Evolutionary conservation across 2,888 invertebrate genomes (phyloP).

Genomic region (Acronicta leporina): DNA sequence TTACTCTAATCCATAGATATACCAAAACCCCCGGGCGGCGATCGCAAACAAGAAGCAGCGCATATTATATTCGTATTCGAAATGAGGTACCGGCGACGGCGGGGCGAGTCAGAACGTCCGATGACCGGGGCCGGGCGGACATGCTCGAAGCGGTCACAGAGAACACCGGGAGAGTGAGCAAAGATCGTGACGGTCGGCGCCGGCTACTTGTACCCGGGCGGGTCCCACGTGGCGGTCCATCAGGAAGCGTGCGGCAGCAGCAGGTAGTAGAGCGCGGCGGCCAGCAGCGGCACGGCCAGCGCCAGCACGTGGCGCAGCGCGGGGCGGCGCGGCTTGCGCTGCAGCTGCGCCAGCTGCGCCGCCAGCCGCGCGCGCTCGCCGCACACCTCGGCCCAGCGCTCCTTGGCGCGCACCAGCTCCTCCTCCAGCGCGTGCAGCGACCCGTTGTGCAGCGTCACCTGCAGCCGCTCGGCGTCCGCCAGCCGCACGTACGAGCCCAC

Average conservation of each 20-base stretch:
- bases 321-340: conserved; percentile 84
- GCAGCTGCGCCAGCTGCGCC: conserved; percentile 87
- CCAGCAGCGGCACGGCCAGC: conserved; percentile 83
- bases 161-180: conserved; percentile 61
- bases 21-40: conserved; percentile 61
- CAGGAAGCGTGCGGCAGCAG: conserved; percentile 90
- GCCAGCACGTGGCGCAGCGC: conserved; percentile 87
- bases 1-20: conserved; percentile 74
- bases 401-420: conserved; percentile 92
- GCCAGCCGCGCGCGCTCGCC: conserved; percentile 90
- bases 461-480: conserved; percentile 72
- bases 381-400: conserved; percentile 91
- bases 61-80: conserved; percentile 62
- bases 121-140: conserved; percentile 25
- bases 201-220: conserved; percentile 61
- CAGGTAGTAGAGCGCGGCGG: conserved; percentile 89
- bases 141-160: conserved; percentile 42
- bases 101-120: conserved; percentile 49
- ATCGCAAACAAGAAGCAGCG: conserved; percentile 58
- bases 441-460: conserved; percentile 82
- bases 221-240: conserved; percentile 90
- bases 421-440: conserved; percentile 91
- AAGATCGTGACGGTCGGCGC: conserved; percentile 39
- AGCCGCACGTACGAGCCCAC: conserved; percentile 68
- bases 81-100: conserved; percentile 60